These are phyloP conservation scores for Pocillopora grandis DNA, from an alignment of 92 coral and sea anemone species.

Conservation along the genomic window DNA sequence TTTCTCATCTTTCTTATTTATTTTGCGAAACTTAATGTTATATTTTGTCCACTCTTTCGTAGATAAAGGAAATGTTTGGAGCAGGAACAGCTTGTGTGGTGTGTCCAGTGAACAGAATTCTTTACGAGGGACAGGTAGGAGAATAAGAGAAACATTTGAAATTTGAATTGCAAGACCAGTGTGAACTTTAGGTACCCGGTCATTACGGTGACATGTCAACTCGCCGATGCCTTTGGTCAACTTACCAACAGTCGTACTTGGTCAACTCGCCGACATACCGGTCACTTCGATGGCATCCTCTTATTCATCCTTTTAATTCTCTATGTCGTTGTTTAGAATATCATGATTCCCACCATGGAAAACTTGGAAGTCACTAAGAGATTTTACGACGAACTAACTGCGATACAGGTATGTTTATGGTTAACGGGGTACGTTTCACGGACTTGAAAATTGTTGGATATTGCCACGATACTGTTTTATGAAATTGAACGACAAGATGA, in stretches of 20 bases:
- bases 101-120: constrained; percentile 90
- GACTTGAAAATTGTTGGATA: too few relatives aligned
- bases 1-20: too few relatives aligned
- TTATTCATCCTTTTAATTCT: not conserved
- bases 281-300: too few relatives aligned
- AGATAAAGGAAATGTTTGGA: constrained; percentile 94
- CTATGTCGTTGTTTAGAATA: constrained; percentile 58
- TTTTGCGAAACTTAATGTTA: too few relatives aligned
- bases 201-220: too few relatives aligned
- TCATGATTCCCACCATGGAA: constrained; percentile 98
- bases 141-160: not conserved
- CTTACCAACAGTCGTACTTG: too few relatives aligned
- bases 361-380: constrained; percentile 79
- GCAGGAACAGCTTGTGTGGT: constrained; percentile 98
- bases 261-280: too few relatives aligned
- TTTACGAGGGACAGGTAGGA: constrained; percentile 82
- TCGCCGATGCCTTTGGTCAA: too few relatives aligned
- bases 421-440: too few relatives aligned
- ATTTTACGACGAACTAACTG: constrained; percentile 87
- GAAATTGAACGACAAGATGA: too few relatives aligned
- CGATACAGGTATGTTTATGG: constrained; percentile 74
- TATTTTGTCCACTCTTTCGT: not conserved
- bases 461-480: too few relatives aligned
- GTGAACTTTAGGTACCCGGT: not conserved
- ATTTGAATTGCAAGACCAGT: not conserved